Evolutionary conservation across 2,888 invertebrate genomes (phyloP), one percentile per base, ranked within the genome.

Genomic region (Zygogramma bicolorata): DNA sequence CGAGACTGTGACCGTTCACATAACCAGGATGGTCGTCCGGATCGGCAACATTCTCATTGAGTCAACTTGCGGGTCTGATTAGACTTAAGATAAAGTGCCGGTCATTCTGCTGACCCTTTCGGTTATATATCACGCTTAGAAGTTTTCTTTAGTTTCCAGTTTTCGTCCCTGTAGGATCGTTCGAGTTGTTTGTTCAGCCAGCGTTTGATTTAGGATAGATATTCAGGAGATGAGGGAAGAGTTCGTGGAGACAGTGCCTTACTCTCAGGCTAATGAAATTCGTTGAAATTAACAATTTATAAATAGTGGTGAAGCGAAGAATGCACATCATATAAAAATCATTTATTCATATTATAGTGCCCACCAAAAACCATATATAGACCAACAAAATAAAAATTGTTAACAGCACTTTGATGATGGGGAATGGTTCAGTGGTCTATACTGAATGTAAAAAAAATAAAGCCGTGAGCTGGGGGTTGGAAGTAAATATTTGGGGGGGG

Each of bases 61-160:
- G 65, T 68, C 67, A 71, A 70, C 68, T 72, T 70, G 71, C 59
- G 75, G 70, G 61, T 46, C 74, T 76, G 70, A 70, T 76, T 71
- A 71, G 71, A 73, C 65, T 65, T 40, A 82, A 84, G 85, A 85
- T 84, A 82, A 83, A 85, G 84, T 83, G 81, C 82, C 79, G 84
- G 84, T 83, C 84, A 84, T 84, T 83, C 80, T 57, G 74, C 79
- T 80, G 83, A 83, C 84, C 84, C 83, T 82, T 80, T 78, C 76
- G 80, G 79, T 82, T 84, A 84, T 83, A 83, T 82, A 82, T 84
- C 84, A 83, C 73, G 75, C 70, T 68, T 46, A 42, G 65, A 75
- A 72, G 67, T 75, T 75, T 68, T 67, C 62, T 67, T 62, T 58
- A 61, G 66, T 71, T 67, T 57, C 57, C 34, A 27, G 15, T 13